Conservation (phyloP, 2,797 vertebrate species). For the Spinibarbus caldwelli region DNA sequence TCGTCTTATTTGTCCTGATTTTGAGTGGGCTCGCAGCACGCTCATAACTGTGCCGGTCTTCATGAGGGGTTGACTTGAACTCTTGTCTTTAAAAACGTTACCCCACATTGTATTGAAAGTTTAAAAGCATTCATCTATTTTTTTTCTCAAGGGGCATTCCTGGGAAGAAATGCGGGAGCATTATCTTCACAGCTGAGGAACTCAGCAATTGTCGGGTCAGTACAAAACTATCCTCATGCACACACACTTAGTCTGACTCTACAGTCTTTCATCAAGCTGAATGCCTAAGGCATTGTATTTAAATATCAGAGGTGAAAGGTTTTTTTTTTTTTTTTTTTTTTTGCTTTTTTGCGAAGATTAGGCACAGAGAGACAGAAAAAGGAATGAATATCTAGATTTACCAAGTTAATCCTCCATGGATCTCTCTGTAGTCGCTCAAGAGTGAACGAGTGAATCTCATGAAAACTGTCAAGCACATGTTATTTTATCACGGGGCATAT, state of each 20-base stretch:
- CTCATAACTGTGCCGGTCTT: slow-evolving; percentile 7
- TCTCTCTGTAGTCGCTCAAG: background rate
- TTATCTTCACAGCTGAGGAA: slow-evolving; percentile 72
- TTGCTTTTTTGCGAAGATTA: background rate
- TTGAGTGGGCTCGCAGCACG: slow-evolving; percentile 33
- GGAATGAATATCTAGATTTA: background rate
- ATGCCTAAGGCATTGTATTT: slow-evolving; percentile 36
- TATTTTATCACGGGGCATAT: background rate
- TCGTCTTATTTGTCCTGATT: slow-evolving; percentile 40
- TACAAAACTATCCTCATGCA: slow-evolving; percentile 31
- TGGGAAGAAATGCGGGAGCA: slow-evolving; percentile 81
- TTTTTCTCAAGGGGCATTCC: slow-evolving; percentile 77
- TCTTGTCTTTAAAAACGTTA: slow-evolving; percentile 45
- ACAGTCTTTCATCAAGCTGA: slow-evolving; percentile 27
- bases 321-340: too few species aligned
- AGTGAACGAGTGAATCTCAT: background rate
- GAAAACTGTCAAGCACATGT: background rate
- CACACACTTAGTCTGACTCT: background rate
- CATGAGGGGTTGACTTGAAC: slow-evolving; percentile 36
- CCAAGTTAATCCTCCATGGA: background rate
- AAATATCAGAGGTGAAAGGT: slow-evolving; percentile 50
- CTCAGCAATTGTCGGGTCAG: slow-evolving; percentile 62
- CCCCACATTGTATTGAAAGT: slow-evolving; percentile 36
- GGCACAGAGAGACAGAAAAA: slow-evolving; percentile 20
- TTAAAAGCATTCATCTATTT: slow-evolving; percentile 51